phyloP scores from a whole-genome alignment of 2,113 vertebrate species.

The Carassius carassius region DNA sequence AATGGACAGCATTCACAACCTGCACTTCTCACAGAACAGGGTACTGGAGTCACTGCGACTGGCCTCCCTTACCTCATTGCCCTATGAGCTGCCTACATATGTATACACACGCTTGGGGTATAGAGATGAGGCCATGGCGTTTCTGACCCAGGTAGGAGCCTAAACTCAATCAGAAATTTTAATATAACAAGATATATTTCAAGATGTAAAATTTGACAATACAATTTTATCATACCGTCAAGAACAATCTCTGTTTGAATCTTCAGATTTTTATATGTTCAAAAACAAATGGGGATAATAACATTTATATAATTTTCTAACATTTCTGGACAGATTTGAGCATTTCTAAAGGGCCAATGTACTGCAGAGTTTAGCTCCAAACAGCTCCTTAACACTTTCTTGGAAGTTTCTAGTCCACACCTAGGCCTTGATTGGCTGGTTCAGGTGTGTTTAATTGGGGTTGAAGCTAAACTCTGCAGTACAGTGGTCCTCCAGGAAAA shows the following conservation, averaged over 20 bases:
- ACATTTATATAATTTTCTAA: neutral
- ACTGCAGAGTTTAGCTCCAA: neutral
- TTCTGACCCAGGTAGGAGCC: conserved; percentile 76
- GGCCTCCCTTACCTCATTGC: conserved; percentile 70
- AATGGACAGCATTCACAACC: conserved; percentile 68
- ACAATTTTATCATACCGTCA: neutral
- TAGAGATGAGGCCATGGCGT: conserved; percentile 76
- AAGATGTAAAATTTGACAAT: no score
- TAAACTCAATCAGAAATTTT: neutral
- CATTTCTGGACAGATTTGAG: no score
- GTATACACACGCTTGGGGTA: conserved; percentile 79
- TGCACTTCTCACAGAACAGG: conserved; percentile 79
- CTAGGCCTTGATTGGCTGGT: neutral
- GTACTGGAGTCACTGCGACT: conserved; percentile 77
- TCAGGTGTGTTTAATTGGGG: no score
- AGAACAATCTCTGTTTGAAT: neutral
- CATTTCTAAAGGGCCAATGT: no score
- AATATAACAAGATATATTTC: neutral
- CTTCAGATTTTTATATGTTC: neutral
- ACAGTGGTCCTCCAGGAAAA: no score
- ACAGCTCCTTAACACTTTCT: neutral
- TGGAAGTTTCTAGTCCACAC: neutral
- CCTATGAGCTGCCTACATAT: conserved; percentile 77
- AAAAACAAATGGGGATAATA: neutral
- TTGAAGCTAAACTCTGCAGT: no score